Evolutionary conservation across 2,797 vertebrate genomes (phyloP).

Genomic region (Cyprinella venusta): DNA sequence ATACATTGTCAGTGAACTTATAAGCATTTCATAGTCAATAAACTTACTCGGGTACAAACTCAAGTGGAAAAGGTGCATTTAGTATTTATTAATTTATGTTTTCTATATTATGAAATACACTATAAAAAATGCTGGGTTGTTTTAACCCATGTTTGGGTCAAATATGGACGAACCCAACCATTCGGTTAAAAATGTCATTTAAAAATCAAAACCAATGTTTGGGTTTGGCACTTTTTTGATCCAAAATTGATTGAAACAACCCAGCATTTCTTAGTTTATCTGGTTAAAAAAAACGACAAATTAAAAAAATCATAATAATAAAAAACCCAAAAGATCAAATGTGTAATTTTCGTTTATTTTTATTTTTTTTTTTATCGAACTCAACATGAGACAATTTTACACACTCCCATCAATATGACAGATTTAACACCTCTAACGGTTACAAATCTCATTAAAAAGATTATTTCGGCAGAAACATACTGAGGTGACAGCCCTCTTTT

Average conservation of each 20-base stretch:
- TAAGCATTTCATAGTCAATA: too few relatives aligned
- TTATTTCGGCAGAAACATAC: slow-evolving; percentile 42
- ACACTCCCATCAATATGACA: slow-evolving; percentile 51
- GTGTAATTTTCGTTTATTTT: slow-evolving; percentile 16
- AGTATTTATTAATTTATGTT: background rate
- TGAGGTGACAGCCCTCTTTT: slow-evolving; percentile 33
- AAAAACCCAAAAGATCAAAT: background rate
- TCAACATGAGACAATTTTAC: slow-evolving; percentile 14
- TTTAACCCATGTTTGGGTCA: background rate
- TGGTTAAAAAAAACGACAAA: background rate
- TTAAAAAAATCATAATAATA: background rate
- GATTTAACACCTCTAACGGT: slow-evolving; percentile 14
- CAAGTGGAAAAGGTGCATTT: background rate
- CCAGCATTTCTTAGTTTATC: too few relatives aligned
- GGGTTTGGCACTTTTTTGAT: too few relatives aligned
- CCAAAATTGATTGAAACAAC: too few relatives aligned
- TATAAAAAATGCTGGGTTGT: too few relatives aligned
- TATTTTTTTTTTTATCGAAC: background rate
- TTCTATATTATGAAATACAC: too few relatives aligned
- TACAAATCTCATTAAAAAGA: background rate
- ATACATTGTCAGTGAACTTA: too few relatives aligned
- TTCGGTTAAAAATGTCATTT: background rate
- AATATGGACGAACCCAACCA: background rate
- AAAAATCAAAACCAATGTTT: too few relatives aligned
- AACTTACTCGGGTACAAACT: too few relatives aligned